These are phyloP conservation scores for Chiloscyllium plagiosum DNA, from an alignment of 2,113 vertebrate genomes.

Conservation along the genomic window DNA sequence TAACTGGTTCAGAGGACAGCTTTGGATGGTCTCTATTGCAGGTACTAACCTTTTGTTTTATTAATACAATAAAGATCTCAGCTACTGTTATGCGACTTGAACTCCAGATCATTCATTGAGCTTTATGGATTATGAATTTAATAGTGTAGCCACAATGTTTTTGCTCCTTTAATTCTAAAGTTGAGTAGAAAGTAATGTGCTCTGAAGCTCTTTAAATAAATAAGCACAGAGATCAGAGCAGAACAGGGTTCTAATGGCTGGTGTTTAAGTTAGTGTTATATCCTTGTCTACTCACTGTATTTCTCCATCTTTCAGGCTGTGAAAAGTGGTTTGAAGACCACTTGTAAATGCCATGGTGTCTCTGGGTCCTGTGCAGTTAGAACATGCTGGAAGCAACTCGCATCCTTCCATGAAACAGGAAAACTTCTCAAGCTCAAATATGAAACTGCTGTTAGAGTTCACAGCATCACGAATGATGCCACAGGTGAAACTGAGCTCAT, in stretches of 20 bases:
- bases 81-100: too few species aligned
- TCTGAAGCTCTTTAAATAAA: background rate
- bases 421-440: conserved; percentile 81
- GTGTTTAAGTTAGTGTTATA: background rate
- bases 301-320: conserved; percentile 65
- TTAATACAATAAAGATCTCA: background rate
- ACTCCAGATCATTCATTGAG: background rate
- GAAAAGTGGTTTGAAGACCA: conserved; percentile 90
- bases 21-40: background rate
- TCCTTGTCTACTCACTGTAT: conserved; percentile 22
- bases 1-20: background rate
- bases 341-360: conserved; percentile 95
- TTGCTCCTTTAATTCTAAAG: background rate
- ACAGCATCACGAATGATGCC: conserved; percentile 83
- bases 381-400: conserved; percentile 97
- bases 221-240: background rate
- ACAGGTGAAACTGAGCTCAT: conserved; percentile 78
- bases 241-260: background rate
- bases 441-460: conserved; percentile 75
- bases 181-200: background rate
- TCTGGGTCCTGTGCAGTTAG: conserved; percentile 90
- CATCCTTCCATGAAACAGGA: conserved; percentile 85
- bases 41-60: background rate
- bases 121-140: background rate
- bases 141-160: background rate